Conservation (phyloP, 37 sponge, comb jelly and placozoan species). For the Spongia lamella region DNA sequence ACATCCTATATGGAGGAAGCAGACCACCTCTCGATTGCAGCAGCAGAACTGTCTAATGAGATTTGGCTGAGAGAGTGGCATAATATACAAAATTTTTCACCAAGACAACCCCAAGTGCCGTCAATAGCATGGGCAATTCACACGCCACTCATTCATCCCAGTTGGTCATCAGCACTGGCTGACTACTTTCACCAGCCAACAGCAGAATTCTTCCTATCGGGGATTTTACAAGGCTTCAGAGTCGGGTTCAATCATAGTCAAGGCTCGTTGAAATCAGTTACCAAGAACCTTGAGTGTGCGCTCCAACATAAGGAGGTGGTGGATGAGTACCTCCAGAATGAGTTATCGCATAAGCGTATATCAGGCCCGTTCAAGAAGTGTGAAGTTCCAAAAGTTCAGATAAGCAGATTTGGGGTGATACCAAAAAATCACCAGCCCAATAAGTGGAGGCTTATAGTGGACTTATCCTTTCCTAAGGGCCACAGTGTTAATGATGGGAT, state of each 20-base stretch:
- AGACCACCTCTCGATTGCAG: background rate
- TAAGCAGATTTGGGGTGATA: constrained; percentile 25
- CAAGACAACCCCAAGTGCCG: background rate
- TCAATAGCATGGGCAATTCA: background rate
- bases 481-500: constrained; percentile 22
- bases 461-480: constrained; percentile 15
- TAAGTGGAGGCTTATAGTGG: constrained; percentile 31
- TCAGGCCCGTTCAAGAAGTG: background rate
- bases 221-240: background rate
- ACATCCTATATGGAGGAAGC: too few species aligned
- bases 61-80: background rate
- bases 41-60: background rate
- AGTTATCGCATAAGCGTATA: background rate
- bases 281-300: constrained; percentile 8
- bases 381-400: background rate
- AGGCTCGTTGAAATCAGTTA: constrained; percentile 5
- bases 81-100: background rate
- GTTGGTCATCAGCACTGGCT: background rate
- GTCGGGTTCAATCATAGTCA: background rate
- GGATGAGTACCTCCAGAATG: background rate
- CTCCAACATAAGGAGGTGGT: background rate
- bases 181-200: background rate
- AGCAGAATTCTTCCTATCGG: background rate
- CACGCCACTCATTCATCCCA: background rate
- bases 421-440: constrained; percentile 13